Base-by-base conservation (phyloP, 2,888 invertebrate genomes). In the Sphaerophoria rueppellii region DNA sequence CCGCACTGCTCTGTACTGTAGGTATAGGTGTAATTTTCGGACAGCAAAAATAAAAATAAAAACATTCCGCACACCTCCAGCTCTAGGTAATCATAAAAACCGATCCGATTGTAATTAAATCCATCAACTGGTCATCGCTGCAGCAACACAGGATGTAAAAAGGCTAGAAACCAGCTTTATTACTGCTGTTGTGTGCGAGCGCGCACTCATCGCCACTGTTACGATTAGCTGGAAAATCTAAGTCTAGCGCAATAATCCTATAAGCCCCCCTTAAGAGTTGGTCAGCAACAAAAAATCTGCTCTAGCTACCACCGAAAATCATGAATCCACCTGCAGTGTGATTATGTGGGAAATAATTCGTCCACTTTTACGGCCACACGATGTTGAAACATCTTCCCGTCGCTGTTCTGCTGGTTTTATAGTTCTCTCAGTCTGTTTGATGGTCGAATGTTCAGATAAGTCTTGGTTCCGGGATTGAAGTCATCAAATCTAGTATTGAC, bases 401-500 rank as follows among this genome's bases (percentile, higher is more conserved):
- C 79, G 75, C 55, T 72, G 72, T 82, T 67, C 46, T 58, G n/a
- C 69, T n/a, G 16, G 34, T 9, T 65, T 37, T 48, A 63, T 14
- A 34, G 43, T 1, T 43, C 24, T 24, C 24, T 24, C 0, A n/a
- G 46, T 48, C 61, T 43, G 43, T 11, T 43, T 58, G 12, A 60
- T 37, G 60, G 11, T 35, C 43, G 52, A 52, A 61, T 43, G 12
- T 34, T 52, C 52, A 40, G 9, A 46, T n/a, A 37, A 60, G 54
- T 7, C 9, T 72, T 16, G 55, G 6, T 12, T 70, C 32, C 14
- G 48, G 9, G 5, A 48, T n/a, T 16, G 16, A 0, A 5, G 79
- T 75, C 63, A 61, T 57, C 46, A 72, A 72, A 57, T 80, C 80
- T 80, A 76, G 79, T 83, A 24, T 24, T 75, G 80, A 80, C 55